Base-by-base conservation (phyloP, 2,888 invertebrate species). In the Phengaris alcon region DNA sequence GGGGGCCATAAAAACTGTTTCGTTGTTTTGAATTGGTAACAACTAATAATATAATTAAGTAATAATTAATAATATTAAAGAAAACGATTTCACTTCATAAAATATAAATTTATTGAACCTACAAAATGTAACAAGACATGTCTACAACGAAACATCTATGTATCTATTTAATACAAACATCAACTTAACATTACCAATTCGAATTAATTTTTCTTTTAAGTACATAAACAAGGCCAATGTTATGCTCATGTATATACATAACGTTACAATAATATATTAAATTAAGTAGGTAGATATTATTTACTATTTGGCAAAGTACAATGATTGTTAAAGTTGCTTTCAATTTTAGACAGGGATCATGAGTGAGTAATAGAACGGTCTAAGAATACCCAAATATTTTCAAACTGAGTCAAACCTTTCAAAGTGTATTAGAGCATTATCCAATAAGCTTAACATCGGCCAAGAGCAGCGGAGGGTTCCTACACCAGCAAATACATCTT, bases 101-200 rank as follows among this genome's bases (percentile, higher is more conserved):
- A 72, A 72, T 72, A 72, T 72, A 72, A 54, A 72, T 72, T 72
- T 72, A 72, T 72, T 72, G 72, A 35, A 54, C 72, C 51, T 72
- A 69, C n/a, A 72, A 52, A 72, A 72, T 72, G 12, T 72, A 72
- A 72, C 72, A 72, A 72, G 72, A 72, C 70, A 51, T 69, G 52
- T 72, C 72, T 72, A 72, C 69, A 69, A 69, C 52, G 72, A 72
- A 70, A 72, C 72, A 54, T 72, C 72, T 72, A 72, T 52, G 13
- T 54, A 52, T 52, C 72, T 52, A 35, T 72, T 52, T 54, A 44
- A 48, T 69, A 48, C 69, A 64, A 64, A 64, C 64, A 44, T 64
- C 69, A 9, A 48, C n/a, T 69, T 46, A 46, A 48, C 48, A 69
- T 69, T 52, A 72, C 72, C 9, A 52, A 72, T 52, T 72, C 7